Conservation (phyloP, 1,140 invertebrate species). For the Ostrea denselamellosa region DNA sequence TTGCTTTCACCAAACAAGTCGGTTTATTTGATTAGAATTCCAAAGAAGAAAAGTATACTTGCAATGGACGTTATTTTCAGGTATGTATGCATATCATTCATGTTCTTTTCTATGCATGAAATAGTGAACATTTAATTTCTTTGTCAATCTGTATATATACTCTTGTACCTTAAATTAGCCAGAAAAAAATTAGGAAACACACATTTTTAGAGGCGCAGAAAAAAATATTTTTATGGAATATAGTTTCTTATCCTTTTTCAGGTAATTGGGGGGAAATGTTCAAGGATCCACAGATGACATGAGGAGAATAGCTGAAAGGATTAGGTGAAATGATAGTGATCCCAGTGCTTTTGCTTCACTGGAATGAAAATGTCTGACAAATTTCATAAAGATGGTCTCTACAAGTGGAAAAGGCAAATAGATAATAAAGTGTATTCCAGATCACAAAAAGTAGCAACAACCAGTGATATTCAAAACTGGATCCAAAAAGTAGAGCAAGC, state of each 20-base stretch:
- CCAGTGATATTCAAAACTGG: slow-evolving; percentile 16
- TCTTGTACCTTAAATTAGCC: background rate
- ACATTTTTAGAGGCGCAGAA: background rate
- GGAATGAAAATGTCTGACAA: background rate
- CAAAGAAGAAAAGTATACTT: background rate
- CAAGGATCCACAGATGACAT: background rate
- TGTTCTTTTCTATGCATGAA: background rate
- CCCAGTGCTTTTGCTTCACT: background rate
- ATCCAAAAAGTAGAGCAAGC: slow-evolving; percentile 68
- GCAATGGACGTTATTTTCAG: background rate
- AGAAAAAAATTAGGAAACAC: background rate
- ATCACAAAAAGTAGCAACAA: slow-evolving; percentile 33
- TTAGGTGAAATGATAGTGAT: background rate
- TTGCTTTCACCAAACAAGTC: background rate
- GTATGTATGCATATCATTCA: background rate
- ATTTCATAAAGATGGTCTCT: slow-evolving; percentile 40
- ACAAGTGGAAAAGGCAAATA: slow-evolving; percentile 50
- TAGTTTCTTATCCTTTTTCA: background rate
- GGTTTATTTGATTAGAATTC: background rate
- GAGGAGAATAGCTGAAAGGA: background rate
- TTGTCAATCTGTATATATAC: background rate
- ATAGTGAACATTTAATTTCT: background rate
- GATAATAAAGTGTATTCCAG: slow-evolving; percentile 48
- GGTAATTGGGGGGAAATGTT: background rate
- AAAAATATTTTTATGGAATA: background rate